phyloP scores from a whole-genome alignment of 2,797 vertebrate species.

The Halcyon leucocephala region DNA sequence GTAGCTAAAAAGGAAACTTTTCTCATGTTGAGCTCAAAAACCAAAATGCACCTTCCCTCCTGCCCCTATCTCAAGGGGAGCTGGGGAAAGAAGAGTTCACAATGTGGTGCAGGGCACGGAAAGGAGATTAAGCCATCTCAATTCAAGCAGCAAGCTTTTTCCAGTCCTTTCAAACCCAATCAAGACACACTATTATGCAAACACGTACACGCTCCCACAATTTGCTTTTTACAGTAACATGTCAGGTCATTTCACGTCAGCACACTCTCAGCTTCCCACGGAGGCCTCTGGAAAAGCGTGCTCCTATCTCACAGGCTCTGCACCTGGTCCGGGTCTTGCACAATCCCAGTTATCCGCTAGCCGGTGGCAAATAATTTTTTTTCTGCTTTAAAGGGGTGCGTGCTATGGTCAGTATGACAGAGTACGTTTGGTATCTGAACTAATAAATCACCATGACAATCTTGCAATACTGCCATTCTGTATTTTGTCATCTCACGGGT shows the following conservation, averaged over 20 bases:
- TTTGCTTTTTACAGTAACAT: neutral
- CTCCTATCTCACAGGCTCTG: neutral
- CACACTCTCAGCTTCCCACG: neutral
- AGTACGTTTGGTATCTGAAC: neutral
- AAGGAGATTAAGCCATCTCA: neutral
- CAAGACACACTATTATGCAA: neutral
- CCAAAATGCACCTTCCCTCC: neutral
- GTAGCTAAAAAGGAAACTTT: neutral
- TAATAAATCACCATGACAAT: neutral
- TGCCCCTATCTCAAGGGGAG: neutral
- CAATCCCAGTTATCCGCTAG: neutral
- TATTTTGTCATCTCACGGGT: conserved; percentile 17
- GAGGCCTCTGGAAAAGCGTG: neutral
- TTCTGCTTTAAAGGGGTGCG: neutral
- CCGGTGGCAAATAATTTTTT: neutral
- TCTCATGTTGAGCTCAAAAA: neutral
- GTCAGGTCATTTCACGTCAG: conserved; percentile 25
- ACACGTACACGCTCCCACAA: neutral
- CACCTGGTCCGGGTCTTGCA: neutral
- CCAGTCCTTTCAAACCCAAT: neutral
- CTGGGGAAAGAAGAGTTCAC: neutral
- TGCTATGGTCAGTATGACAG: neutral
- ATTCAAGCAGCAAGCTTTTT: conserved; percentile 15
- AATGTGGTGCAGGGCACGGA: neutral
- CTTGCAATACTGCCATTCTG: conserved; percentile 3